Conservation (phyloP, 2,888 invertebrate species). For the Epinotia bilunana region DNA sequence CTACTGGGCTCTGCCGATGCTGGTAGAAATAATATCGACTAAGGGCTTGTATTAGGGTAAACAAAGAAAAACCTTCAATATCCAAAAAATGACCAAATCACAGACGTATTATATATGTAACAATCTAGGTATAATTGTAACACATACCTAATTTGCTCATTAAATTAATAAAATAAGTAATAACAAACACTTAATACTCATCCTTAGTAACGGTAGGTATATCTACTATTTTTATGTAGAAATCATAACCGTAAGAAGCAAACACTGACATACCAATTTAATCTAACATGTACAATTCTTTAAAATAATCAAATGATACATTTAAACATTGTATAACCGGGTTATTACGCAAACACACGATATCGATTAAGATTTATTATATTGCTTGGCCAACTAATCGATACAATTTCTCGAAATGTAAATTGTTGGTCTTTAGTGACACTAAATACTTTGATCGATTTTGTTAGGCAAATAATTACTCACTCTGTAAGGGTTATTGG, state of each 20-base stretch:
- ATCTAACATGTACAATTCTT: not conserved
- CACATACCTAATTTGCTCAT: not conserved
- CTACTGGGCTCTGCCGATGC: not conserved
- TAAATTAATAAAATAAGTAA: not conserved
- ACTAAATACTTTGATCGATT: slow-evolving; percentile 9
- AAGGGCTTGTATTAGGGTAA: not conserved
- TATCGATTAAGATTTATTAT: slow-evolving; percentile 17
- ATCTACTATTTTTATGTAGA: not conserved
- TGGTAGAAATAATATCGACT: no score
- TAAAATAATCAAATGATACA: not conserved
- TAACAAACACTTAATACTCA: not conserved
- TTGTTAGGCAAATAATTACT: slow-evolving; percentile 17
- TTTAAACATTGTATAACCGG: not conserved
- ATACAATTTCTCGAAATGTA: not conserved
- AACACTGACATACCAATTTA: not conserved
- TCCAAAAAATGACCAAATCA: not conserved
- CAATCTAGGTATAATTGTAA: not conserved
- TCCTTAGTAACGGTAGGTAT: no score
- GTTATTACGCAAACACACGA: slow-evolving; percentile 5
- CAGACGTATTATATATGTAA: not conserved
- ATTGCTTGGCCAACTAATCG: not conserved
- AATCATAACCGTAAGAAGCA: not conserved
- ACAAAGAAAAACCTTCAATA: not conserved
- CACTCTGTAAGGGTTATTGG: slow-evolving; percentile 10
- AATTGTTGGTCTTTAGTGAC: not conserved